Conservation (phyloP, 2,113 vertebrate genomes). For the Thunnus maccoyii region DNA sequence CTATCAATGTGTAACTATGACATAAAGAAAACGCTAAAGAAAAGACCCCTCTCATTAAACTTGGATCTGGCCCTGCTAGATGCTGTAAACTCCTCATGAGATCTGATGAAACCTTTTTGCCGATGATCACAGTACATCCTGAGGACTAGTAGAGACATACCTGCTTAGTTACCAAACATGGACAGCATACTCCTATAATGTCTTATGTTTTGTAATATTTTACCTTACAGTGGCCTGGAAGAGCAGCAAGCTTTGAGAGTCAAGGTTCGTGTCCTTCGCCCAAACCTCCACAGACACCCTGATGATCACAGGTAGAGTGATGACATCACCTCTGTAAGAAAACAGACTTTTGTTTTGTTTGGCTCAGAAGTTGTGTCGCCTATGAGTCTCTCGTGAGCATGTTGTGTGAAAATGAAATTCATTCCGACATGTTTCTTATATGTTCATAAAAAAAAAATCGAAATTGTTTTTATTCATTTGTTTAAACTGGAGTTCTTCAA, state of each 20-base stretch:
- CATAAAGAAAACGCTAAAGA: not conserved
- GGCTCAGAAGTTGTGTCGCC: slow-evolving; percentile 22
- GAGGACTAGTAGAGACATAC: slow-evolving; percentile 39
- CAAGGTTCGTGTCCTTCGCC: slow-evolving; percentile 97
- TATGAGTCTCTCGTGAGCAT: slow-evolving; percentile 35
- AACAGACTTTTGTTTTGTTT: slow-evolving; percentile 16
- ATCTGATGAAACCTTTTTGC: slow-evolving; percentile 20
- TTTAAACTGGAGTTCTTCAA: slow-evolving; percentile 31
- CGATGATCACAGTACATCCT: slow-evolving; percentile 66
- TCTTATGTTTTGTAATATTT: slow-evolving; percentile 38
- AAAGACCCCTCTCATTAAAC: not conserved
- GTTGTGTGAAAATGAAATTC: slow-evolving; percentile 34
- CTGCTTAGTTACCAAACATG: not conserved
- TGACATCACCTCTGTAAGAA: slow-evolving; percentile 23
- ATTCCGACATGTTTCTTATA: slow-evolving; percentile 1
- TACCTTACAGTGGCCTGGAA: slow-evolving; percentile 91
- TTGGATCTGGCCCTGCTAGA: not conserved
- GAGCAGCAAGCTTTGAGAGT: slow-evolving; percentile 97
- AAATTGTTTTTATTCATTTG: slow-evolving; percentile 18
- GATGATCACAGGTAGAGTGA: slow-evolving; percentile 46
- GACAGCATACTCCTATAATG: not conserved
- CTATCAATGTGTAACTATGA: not conserved
- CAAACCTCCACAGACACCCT: slow-evolving; percentile 90
- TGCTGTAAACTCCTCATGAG: no score
- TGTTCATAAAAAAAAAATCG: slow-evolving; percentile 15